phyloP scores from a whole-genome alignment of 2,888 invertebrate species.

The Patella caerulea region DNA sequence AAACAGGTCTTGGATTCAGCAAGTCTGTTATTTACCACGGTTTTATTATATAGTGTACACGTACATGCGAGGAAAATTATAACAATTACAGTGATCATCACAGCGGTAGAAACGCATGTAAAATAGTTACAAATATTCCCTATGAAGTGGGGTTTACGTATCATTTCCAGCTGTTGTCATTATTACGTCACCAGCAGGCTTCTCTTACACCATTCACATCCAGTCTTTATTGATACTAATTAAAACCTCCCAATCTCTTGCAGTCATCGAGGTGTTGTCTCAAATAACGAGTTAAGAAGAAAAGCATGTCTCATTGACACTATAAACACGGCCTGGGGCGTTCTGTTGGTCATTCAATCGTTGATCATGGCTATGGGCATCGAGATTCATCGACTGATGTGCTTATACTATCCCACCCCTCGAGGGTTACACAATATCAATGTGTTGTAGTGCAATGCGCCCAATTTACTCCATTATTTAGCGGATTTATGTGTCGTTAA shows the following conservation, averaged over 20 bases:
- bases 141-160: background rate
- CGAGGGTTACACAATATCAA: slow-evolving; percentile 4
- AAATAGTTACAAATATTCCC: too few relatives aligned
- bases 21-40: too few relatives aligned
- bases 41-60: too few relatives aligned
- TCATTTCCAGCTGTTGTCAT: slow-evolving; percentile 9
- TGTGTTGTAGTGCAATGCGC: background rate
- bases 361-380: background rate
- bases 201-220: background rate
- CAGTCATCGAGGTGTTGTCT: slow-evolving; percentile 4
- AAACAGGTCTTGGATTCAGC: too few relatives aligned
- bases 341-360: background rate
- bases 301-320: slow-evolving; percentile 10
- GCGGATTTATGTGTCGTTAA: background rate
- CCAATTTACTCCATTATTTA: background rate
- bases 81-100: too few relatives aligned
- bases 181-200: slow-evolving; percentile 7
- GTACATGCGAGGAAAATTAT: too few relatives aligned
- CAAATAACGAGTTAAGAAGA: slow-evolving; percentile 10
- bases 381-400: slow-evolving; percentile 2
- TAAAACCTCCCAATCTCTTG: slow-evolving; percentile 4
- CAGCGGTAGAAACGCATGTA: too few relatives aligned
- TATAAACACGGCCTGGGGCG: background rate
- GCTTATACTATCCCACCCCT: background rate
- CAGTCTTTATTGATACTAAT: slow-evolving; percentile 12